Base-by-base conservation (phyloP, 2,113 vertebrate genomes). In the Blennius ocellaris region DNA sequence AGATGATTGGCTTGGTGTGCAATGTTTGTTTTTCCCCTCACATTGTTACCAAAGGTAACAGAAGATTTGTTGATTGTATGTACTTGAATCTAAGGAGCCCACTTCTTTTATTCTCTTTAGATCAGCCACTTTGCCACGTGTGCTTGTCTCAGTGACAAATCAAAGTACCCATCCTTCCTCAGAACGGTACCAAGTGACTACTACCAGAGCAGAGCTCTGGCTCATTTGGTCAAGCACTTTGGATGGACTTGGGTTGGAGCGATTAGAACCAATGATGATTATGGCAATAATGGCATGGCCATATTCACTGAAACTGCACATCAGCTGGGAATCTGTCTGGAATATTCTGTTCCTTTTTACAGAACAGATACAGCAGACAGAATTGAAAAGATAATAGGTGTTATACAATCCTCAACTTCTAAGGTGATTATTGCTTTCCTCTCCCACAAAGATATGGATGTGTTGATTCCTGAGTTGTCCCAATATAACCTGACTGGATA, bases 91-190 rank as follows among this genome's bases (percentile, higher is more conserved):
- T 30, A 30, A 30, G 2, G 21, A 4, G 2, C 21, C 4, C 21
- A 30, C 21, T 30, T 30, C 21, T 30, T 30, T 30, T 30, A 30
- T 30, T 30, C 2, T 30, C 21, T 30, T 30, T 65, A 93, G 92
- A 88, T 93, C 65, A 93, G 92, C 53, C 90, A 93, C 62, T 92
- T 85, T 86, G 85, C 91, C 45, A 92, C 91, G 48, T 92, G 91
- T 75, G 87, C 87, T 37, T 92, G 91, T 63, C 89, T 93, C n/a
- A 92, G 91, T 77, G 86, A 92, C 81, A 93, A 91, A 80, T 76
- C 57, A 0, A 84, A 86, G 60, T 93, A 90, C 44, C 89, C 84
- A 14, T 92, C 90, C 10, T 93, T 93, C 57, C 81, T 88, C 37
- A 82, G 89, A 48, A 89, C 88, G 7, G 64, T 89, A 57, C 90